A percentile compares a stretch with the other conserved stretches of the same genome.
phyloP scores from a whole-genome alignment of 2,113 vertebrate species.

The Halcyon senegalensis region DNA sequence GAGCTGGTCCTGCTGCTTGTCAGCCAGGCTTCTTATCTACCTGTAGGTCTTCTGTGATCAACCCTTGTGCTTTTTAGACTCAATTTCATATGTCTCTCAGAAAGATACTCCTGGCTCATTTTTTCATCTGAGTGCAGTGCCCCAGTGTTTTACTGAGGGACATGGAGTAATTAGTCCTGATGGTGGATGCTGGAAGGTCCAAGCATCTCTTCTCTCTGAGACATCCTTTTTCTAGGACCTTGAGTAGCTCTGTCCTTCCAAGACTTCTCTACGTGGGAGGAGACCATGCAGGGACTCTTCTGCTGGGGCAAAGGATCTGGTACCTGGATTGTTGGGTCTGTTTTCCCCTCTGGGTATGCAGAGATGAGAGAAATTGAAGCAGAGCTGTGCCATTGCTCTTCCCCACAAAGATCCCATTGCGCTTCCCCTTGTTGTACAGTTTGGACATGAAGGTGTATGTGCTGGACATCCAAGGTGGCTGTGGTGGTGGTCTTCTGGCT shows the following conservation, averaged over 20 bases:
- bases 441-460: neutral
- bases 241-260: neutral
- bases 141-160: accelerated
- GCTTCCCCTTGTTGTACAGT: neutral
- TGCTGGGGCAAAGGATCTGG: too few relatives aligned
- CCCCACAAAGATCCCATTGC: accelerated
- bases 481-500: neutral
- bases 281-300: neutral
- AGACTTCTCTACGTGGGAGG: neutral
- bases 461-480: neutral
- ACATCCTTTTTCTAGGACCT: neutral
- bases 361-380: neutral
- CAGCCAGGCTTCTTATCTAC: neutral
- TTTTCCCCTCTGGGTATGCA: neutral
- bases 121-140: neutral
- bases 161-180: neutral
- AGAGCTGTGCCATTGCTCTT: neutral
- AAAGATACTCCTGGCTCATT: neutral
- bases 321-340: neutral
- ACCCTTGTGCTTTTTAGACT: neutral
- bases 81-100: neutral
- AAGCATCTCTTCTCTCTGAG: neutral
- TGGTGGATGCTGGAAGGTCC: neutral
- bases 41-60: neutral
- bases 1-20: neutral